Conservation (phyloP, 2,888 invertebrate species). For the Erynnis tages region DNA sequence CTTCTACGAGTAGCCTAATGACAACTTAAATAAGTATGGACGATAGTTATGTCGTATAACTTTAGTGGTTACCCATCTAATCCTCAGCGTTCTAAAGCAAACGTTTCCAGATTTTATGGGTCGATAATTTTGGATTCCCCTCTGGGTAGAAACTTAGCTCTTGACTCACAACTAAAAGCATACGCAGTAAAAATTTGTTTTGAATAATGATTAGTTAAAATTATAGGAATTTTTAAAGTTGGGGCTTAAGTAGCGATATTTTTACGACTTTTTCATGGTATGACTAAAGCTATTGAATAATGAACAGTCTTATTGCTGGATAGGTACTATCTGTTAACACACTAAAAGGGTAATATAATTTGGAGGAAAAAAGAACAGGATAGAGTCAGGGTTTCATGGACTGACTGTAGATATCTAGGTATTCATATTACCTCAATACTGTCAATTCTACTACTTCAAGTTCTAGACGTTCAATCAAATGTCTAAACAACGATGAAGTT, state of each 20-base stretch:
- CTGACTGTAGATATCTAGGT: too few relatives aligned
- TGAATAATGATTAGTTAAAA: slow-evolving; percentile 5
- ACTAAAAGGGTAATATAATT: too few relatives aligned
- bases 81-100: slow-evolving; percentile 51
- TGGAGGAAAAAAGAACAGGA: too few relatives aligned
- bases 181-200: slow-evolving; percentile 12
- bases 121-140: slow-evolving; percentile 41
- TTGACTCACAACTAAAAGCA: slow-evolving; percentile 21
- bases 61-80: slow-evolving; percentile 61
- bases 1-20: slow-evolving; percentile 36
- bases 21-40: slow-evolving; percentile 34
- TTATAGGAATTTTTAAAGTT: slow-evolving; percentile 6
- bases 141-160: slow-evolving; percentile 31
- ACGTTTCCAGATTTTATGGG: slow-evolving; percentile 43
- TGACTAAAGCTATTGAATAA: too few relatives aligned
- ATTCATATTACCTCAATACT: too few relatives aligned
- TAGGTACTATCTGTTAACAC: too few relatives aligned
- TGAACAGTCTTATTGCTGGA: too few relatives aligned
- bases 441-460: too few relatives aligned
- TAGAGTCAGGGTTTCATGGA: too few relatives aligned
- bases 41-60: slow-evolving; percentile 60
- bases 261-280: neutral
- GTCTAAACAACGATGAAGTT: too few relatives aligned
- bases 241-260: neutral
- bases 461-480: too few relatives aligned